phyloP scores from a whole-genome alignment of 2,888 invertebrate genomes.

The Chouioia cunea region DNA sequence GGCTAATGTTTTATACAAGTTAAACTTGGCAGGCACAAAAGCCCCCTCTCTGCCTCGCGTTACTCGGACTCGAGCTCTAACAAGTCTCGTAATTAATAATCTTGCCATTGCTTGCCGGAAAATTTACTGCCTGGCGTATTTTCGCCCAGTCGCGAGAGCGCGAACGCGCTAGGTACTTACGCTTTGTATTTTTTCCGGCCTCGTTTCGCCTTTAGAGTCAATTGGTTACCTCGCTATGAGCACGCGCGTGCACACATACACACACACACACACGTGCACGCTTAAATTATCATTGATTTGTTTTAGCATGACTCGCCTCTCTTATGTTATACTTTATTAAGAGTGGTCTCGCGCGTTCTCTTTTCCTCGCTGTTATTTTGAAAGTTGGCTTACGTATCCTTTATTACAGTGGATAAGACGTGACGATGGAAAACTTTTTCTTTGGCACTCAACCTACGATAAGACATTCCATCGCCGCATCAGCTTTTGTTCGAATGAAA shows the following conservation, averaged over 20 bases:
- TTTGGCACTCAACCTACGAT: too few species aligned
- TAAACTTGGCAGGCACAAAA: conserved; percentile 50
- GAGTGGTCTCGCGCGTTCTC: conserved; percentile 16
- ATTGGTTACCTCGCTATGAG: conserved; percentile 29
- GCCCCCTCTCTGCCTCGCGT: conserved; percentile 17
- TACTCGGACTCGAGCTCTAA: neutral
- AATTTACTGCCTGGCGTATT: conserved; percentile 42
- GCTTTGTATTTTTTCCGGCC: conserved; percentile 28
- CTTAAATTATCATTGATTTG: neutral
- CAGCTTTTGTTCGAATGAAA: too few species aligned
- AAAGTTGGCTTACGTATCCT: too few species aligned
- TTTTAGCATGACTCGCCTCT: neutral
- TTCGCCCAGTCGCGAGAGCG: conserved; percentile 4
- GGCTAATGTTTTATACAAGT: conserved; percentile 50
- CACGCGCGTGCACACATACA: too few species aligned
- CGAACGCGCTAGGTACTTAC: conserved; percentile 11
- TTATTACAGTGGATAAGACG: too few species aligned
- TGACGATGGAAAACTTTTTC: too few species aligned
- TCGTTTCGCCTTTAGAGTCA: conserved; percentile 14
- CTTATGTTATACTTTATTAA: too few species aligned
- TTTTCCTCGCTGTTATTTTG: neutral
- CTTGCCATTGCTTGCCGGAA: conserved; percentile 46
- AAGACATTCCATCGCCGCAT: too few species aligned
- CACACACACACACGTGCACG: neutral
- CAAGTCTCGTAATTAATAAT: conserved; percentile 51